These are phyloP conservation scores for Nannospalax galili DNA, from an alignment of 2,113 vertebrate genomes.

Conservation along the genomic window DNA sequence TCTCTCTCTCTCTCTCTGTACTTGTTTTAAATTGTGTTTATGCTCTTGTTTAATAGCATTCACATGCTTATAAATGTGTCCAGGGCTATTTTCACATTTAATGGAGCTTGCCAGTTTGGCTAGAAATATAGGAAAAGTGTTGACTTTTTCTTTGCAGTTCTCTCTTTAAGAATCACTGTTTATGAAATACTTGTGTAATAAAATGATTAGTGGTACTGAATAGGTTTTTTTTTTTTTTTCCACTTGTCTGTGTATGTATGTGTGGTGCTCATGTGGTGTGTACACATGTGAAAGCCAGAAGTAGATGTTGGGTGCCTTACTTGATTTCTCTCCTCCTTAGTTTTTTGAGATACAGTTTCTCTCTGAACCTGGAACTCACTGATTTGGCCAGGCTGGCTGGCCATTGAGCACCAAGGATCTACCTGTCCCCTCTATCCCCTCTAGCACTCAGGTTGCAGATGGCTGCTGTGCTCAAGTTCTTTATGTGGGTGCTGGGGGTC, in stretches of 20 bases:
- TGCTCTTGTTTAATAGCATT: constrained; percentile 43
- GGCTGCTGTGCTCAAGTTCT: neutral
- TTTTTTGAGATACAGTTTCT: neutral
- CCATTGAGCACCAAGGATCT: too few relatives aligned
- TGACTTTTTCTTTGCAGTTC: constrained; percentile 42
- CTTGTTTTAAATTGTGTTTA: constrained; percentile 51
- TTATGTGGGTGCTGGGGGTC: neutral
- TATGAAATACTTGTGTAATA: constrained; percentile 16
- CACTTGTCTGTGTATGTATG: neutral
- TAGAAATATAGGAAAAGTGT: constrained; percentile 46
- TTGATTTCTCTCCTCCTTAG: neutral
- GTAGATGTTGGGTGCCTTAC: neutral
- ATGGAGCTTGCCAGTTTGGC: neutral
- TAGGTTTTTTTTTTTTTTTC: constrained; percentile 19
- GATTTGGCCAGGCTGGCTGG: neutral
- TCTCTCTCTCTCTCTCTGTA: neutral
- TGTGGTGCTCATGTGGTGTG: neutral
- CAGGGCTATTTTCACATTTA: constrained; percentile 35
- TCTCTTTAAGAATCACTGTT: constrained; percentile 38
- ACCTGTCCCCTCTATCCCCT: neutral
- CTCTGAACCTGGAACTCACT: neutral
- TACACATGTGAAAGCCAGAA: neutral
- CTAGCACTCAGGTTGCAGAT: neutral
- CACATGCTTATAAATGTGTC: constrained; percentile 42
- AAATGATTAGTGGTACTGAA: constrained; percentile 24